Percentiles rank a stretch among this genome's conserved stretches.
These are phyloP conservation scores for Tiliacea aurago DNA, from an alignment of 2,888 invertebrate genomes.

Conservation along the genomic window DNA sequence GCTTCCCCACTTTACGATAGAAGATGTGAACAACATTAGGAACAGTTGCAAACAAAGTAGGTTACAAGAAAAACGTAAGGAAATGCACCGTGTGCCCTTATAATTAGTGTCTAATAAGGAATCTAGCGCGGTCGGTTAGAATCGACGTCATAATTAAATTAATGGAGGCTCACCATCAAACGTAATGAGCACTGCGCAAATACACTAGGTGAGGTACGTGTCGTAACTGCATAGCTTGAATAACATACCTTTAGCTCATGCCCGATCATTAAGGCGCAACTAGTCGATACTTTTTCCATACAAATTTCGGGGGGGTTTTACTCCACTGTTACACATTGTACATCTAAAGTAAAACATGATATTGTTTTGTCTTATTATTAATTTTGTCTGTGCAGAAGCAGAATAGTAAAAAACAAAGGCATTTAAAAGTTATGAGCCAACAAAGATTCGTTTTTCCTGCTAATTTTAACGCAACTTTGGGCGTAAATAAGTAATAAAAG, in stretches of 20 bases:
- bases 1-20: not conserved
- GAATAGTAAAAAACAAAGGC: too few species aligned
- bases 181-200: slow-evolving; percentile 57
- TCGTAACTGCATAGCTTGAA: slow-evolving; percentile 36
- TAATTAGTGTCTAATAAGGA: slow-evolving; percentile 62
- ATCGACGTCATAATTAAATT: slow-evolving; percentile 63
- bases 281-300: too few species aligned
- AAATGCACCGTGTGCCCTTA: slow-evolving; percentile 52
- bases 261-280: too few species aligned
- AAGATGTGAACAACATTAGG: not conserved
- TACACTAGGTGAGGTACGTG: slow-evolving; percentile 18
- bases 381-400: too few species aligned
- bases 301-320: too few species aligned
- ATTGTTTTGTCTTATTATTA: too few species aligned
- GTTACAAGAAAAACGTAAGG: slow-evolving; percentile 40
- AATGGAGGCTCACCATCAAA: slow-evolving; percentile 48
- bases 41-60: slow-evolving; percentile 35
- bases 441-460: too few species aligned
- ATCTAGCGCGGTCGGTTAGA: slow-evolving; percentile 61
- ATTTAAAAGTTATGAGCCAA: too few species aligned
- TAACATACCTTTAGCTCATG: slow-evolving; percentile 17
- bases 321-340: too few species aligned
- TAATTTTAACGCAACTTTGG: too few species aligned
- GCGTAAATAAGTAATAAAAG: too few species aligned
- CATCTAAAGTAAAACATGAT: too few species aligned